Percentiles rank a stretch among this genome's conserved stretches.
phyloP scores from a whole-genome alignment of 1,140 invertebrate genomes.

The Argopecten irradians region DNA sequence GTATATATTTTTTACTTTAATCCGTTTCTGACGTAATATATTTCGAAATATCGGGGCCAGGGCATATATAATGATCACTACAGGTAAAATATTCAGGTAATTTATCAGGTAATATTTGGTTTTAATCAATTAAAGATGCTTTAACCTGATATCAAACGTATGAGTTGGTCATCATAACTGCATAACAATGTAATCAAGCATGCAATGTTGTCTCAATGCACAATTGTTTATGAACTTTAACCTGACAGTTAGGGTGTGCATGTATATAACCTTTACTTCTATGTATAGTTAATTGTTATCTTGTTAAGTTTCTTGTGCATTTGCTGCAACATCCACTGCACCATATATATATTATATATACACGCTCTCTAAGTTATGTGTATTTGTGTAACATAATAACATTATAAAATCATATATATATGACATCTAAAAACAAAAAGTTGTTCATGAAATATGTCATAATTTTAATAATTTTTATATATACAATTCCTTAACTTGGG shows the following conservation, averaged over 20 bases:
- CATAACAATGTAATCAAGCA: background rate
- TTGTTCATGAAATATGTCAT: background rate
- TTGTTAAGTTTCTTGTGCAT: conserved; percentile 16
- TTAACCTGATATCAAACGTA: too few relatives aligned
- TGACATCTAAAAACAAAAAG: background rate
- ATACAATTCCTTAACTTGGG: background rate
- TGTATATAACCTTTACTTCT: background rate
- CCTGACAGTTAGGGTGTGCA: background rate
- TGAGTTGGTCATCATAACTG: background rate
- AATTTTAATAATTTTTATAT: conserved; percentile 19
- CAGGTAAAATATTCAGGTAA: too few relatives aligned
- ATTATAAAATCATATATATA: background rate
- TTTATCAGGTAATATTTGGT: too few relatives aligned
- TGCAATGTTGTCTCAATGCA: conserved; percentile 8
- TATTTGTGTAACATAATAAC: conserved; percentile 14
- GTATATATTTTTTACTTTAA: too few relatives aligned
- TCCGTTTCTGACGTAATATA: too few relatives aligned
- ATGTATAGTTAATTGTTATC: background rate
- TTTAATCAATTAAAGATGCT: too few relatives aligned
- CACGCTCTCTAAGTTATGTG: background rate
- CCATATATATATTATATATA: background rate
- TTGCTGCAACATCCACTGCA: background rate
- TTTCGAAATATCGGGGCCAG: too few relatives aligned
- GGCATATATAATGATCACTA: too few relatives aligned
- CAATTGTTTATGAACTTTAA: background rate